Conservation (phyloP, 2,113 vertebrate species). For the Cavia aperea region DNA sequence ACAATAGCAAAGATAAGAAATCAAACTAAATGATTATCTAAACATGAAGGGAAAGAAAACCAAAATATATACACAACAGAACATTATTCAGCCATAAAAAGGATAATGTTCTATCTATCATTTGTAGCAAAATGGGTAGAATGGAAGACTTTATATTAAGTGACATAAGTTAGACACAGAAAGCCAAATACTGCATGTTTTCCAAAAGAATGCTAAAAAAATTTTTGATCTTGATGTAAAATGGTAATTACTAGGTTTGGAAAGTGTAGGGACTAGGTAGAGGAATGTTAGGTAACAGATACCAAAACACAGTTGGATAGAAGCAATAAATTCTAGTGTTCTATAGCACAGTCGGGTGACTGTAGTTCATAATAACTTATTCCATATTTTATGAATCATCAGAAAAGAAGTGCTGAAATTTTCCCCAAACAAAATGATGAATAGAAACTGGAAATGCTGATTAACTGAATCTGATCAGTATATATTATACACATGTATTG, state of each 20-base stretch:
- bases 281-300: background rate
- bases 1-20: background rate
- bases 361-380: background rate
- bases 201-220: background rate
- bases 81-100: background rate
- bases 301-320: background rate
- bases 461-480: background rate
- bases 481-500: background rate
- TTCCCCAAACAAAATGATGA: background rate
- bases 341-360: background rate
- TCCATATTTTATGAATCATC: background rate
- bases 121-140: no score
- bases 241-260: background rate
- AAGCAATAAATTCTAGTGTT: background rate
- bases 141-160: background rate
- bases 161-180: background rate
- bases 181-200: background rate
- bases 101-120: background rate
- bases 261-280: background rate
- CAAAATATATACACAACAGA: background rate
- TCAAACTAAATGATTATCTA: background rate
- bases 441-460: background rate
- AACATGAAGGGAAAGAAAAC: background rate
- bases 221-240: background rate
- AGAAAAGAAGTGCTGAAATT: background rate